Conservation (phyloP, 2,888 invertebrate species). For the Pristionchus exspectatus region DNA sequence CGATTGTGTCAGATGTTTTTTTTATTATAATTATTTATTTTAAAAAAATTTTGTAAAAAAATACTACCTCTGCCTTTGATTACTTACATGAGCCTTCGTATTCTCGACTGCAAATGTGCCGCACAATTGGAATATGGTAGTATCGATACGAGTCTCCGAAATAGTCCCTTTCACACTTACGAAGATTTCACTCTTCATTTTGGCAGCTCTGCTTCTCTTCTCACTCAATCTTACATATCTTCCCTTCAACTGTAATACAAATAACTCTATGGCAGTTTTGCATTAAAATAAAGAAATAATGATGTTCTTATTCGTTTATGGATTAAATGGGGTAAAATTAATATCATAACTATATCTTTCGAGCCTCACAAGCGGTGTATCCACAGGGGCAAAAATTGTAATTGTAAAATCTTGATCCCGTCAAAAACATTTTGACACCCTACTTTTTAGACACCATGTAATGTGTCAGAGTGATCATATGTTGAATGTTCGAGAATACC, state of each 20-base stretch:
- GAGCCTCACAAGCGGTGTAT: not conserved
- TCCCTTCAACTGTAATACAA: not conserved
- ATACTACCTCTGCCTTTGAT: too few relatives aligned
- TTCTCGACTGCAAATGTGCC: not conserved
- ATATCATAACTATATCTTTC: not conserved
- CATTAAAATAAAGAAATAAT: not conserved
- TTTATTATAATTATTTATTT: too few relatives aligned
- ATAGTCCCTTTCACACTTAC: not conserved
- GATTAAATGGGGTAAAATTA: not conserved
- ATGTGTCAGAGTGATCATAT: too few relatives aligned
- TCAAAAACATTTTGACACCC: not conserved
- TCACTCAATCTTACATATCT: not conserved
- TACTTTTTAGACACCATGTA: too few relatives aligned
- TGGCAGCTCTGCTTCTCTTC: not conserved
- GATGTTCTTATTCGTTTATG: not conserved
- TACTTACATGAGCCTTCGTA: not conserved
- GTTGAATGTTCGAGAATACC: too few relatives aligned
- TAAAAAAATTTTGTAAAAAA: too few relatives aligned
- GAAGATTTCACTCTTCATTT: conserved; percentile 33
- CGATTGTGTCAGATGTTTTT: too few relatives aligned
- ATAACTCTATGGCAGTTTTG: too few relatives aligned
- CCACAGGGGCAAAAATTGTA: not conserved
- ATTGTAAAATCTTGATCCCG: not conserved
- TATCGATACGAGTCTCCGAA: not conserved
- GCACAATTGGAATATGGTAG: conserved; percentile 5